Percentiles rank a stretch among this genome's conserved stretches.
Conservation (phyloP, 30 jellyfish, hydroid and myxozoan genomes). For the Aurelia sp. region DNA sequence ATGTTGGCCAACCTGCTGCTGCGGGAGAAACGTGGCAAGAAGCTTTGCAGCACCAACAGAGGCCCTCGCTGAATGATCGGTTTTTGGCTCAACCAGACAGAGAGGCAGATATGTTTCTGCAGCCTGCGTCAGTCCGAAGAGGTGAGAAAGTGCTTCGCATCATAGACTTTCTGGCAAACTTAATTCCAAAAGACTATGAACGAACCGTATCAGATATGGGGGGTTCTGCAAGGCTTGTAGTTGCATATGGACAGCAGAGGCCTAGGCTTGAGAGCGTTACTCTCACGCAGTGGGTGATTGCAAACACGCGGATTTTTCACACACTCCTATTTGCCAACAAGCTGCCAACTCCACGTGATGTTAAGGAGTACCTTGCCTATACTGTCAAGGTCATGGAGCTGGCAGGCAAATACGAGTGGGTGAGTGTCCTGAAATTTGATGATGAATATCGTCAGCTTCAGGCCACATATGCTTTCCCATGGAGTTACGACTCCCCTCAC, state of each 20-base stretch:
- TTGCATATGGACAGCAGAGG: no score
- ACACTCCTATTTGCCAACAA: background rate
- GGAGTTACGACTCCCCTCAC: no score
- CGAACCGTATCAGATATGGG: no score
- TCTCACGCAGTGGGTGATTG: conserved; percentile 3
- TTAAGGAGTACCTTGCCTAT: background rate
- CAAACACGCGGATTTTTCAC: background rate
- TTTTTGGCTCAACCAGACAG: background rate
- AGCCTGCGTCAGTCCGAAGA: background rate
- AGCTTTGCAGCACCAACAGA: background rate
- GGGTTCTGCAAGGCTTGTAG: no score
- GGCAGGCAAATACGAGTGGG: background rate
- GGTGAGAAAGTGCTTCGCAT: background rate
- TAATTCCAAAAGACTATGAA: background rate
- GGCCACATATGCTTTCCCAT: no score
- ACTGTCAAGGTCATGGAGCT: conserved; percentile 2
- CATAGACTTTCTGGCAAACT: background rate
- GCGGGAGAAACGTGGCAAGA: no score
- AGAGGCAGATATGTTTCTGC: background rate
- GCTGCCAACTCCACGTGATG: background rate
- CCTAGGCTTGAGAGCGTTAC: background rate
- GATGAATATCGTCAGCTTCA: no score
- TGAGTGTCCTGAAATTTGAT: no score
- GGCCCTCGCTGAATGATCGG: background rate
- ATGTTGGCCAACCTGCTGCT: no score